Base-by-base conservation (phyloP, 2,113 vertebrate species). In the Prionailurus viverrinus region DNA sequence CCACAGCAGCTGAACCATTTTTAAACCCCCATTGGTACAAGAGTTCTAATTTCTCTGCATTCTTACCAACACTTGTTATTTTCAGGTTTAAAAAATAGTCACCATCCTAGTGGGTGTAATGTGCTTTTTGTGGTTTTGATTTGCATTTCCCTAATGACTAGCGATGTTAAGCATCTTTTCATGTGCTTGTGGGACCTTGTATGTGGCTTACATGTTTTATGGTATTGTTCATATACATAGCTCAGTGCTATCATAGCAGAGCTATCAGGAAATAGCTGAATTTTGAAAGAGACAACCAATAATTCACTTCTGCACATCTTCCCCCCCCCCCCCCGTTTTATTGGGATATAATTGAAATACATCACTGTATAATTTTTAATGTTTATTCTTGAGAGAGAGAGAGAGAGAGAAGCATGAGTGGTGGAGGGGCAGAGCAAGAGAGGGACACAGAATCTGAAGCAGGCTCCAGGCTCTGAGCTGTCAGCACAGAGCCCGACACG, bases 271-370 rank as follows among this genome's bases (percentile, higher is more conserved):
- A 58, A 71, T 71, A 90, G 66, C 41, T 93, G 45, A 18, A n/a
- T 79, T 88, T 83, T 93, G 45, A 85, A 91, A 85, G 31, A 85
- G 55, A 81, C 68, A 96, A 51, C 7, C 4, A 87, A 14, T 41
- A 66, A 97, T 48, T 84, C n/a, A 81, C 29, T 63, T 25, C 31
- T 53, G 19, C 16, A 68, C 45, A 53, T 91, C 41, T 65, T 21
- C 23, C n/a, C 0, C 0, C 5, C 25, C 61, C 33, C 16, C 25
- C 33, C 45, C 25, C 10, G 61, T 66, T 66, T 80, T 80, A 31
- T 1, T 80, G 45, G 79, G 74, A 31, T 68, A 14, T 21, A 91
- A 31, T 66, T 53, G 74, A 53, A n/a, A 53, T 51, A 91, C 3
- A 53, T 66, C 33, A 66, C 63, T 79, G 31, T 45, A 21, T 80